Evolutionary conservation across 2,888 invertebrate genomes (phyloP).

Genomic region (Epistrophe eligans): DNA sequence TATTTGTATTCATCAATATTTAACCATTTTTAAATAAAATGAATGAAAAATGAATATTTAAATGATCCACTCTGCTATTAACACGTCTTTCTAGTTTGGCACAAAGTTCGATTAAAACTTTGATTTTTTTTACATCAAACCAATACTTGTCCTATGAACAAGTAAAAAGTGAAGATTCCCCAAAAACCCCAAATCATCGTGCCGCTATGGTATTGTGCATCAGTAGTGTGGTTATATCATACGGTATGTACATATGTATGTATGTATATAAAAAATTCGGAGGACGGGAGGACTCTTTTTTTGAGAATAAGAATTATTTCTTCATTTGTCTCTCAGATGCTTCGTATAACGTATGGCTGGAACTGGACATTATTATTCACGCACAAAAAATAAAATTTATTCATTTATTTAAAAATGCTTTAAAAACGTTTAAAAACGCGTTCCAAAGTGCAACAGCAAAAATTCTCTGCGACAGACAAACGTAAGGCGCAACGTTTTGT

Average conservation of each 20-base stretch:
- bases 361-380: constrained; percentile 39
- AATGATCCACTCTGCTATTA: too few species aligned
- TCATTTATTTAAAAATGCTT: constrained; percentile 63
- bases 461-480: constrained; percentile 11
- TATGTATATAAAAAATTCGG: too few species aligned
- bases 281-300: constrained; percentile 20
- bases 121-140: too few species aligned
- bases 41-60: too few species aligned
- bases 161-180: constrained; percentile 38
- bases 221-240: background rate
- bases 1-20: too few species aligned
- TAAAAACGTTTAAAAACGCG: constrained; percentile 50
- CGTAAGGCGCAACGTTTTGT: constrained; percentile 8
- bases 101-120: too few species aligned
- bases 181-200: constrained; percentile 47
- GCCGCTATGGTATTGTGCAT: background rate
- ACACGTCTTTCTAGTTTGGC: too few species aligned
- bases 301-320: constrained; percentile 70
- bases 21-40: too few species aligned
- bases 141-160: too few species aligned
- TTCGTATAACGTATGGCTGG: background rate
- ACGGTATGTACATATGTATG: too few species aligned
- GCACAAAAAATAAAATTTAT: constrained; percentile 65
- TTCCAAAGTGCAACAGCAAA: constrained; percentile 53
- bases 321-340: constrained; percentile 67